A percentile compares a stretch with the other conserved stretches of the same genome.
Conservation (phyloP, 2,888 invertebrate genomes). For the Scrobipalpa atriplicella region DNA sequence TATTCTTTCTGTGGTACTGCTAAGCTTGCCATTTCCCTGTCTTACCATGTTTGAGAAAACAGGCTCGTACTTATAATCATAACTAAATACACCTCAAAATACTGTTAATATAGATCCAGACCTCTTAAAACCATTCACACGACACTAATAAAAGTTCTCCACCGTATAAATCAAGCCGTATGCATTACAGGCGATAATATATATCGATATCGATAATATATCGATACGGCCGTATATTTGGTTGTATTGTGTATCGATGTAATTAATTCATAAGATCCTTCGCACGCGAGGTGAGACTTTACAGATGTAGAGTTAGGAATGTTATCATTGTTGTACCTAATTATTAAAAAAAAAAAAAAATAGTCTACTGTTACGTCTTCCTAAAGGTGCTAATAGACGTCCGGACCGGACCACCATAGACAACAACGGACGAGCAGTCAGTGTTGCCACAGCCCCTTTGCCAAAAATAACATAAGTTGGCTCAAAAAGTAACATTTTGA, state of each 20-base stretch:
- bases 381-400: too few relatives aligned
- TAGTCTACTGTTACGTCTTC: too few relatives aligned
- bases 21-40: too few relatives aligned
- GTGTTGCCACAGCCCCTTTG: too few relatives aligned
- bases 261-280: slow-evolving; percentile 76
- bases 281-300: slow-evolving; percentile 68
- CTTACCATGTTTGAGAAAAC: too few relatives aligned
- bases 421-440: too few relatives aligned
- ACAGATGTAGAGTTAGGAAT: slow-evolving; percentile 49
- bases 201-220: slow-evolving; percentile 15
- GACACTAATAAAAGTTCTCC: slow-evolving; percentile 3
- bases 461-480: too few relatives aligned
- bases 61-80: neutral
- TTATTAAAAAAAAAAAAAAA: too few relatives aligned
- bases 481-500: too few relatives aligned
- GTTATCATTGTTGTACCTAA: neutral
- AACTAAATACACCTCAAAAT: neutral
- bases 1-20: too few relatives aligned
- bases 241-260: slow-evolving; percentile 43
- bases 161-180: neutral
- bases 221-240: slow-evolving; percentile 28
- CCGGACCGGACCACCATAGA: too few relatives aligned
- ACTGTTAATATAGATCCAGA: slow-evolving; percentile 5
- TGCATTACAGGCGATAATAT: slow-evolving; percentile 19
- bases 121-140: slow-evolving; percentile 7